phyloP scores from a whole-genome alignment of 2,888 invertebrate genomes.

The Augiades crinisus region DNA sequence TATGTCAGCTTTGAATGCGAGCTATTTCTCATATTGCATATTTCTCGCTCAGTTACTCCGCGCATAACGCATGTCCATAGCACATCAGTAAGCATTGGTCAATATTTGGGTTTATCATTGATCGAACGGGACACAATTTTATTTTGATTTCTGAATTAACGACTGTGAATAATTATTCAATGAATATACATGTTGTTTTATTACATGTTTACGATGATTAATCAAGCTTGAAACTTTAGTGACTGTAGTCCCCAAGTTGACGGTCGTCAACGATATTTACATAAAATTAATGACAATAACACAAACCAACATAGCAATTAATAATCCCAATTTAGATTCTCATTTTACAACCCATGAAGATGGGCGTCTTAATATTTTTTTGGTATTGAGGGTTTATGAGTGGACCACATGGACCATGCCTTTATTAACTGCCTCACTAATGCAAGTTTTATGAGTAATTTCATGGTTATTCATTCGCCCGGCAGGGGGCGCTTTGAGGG shows the following conservation, averaged over 20 bases:
- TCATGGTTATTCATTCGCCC: conserved; percentile 71
- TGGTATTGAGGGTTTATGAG: conserved; percentile 51
- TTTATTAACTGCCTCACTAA: conserved; percentile 68
- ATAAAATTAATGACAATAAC: conserved; percentile 46
- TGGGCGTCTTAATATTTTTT: conserved; percentile 37
- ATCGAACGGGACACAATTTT: too few relatives aligned
- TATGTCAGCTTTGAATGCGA: too few relatives aligned
- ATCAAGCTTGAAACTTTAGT: conserved; percentile 1
- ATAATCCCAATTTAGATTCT: conserved; percentile 59
- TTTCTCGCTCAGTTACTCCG: too few relatives aligned
- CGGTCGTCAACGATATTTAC: conserved; percentile 24
- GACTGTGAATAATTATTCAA: too few relatives aligned
- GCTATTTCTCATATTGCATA: too few relatives aligned
- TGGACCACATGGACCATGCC: conserved; percentile 64
- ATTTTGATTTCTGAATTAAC: too few relatives aligned
- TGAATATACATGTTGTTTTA: conserved; percentile 6
- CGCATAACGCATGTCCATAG: too few relatives aligned
- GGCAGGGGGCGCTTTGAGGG: conserved; percentile 50
- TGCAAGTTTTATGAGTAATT: conserved; percentile 76
- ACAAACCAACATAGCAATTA: conserved; percentile 55
- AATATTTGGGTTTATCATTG: too few relatives aligned
- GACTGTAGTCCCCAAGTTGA: conserved; percentile 1
- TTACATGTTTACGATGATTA: conserved; percentile 6
- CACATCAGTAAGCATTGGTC: too few relatives aligned
- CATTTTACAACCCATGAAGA: conserved; percentile 45